Conservation (phyloP, 1,140 invertebrate species). For the Pomacea maculata region DNA sequence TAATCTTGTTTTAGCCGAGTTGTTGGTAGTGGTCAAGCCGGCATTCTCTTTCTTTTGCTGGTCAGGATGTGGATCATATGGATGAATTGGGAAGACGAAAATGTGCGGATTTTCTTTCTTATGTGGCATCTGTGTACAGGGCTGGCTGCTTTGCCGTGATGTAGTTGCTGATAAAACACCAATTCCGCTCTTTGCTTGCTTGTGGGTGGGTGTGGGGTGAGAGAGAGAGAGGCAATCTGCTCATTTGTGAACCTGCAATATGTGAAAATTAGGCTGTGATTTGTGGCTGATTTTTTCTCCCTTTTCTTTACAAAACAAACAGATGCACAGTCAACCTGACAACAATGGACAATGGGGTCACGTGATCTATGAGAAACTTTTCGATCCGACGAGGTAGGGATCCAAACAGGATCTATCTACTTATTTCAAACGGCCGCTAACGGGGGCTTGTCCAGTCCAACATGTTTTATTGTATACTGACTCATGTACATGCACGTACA, state of each 20-base stretch:
- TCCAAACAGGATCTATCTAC: neutral
- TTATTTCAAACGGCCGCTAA: neutral
- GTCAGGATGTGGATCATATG: neutral
- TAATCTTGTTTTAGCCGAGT: neutral
- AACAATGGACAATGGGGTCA: constrained; percentile 3
- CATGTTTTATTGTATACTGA: neutral
- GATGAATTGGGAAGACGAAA: no score
- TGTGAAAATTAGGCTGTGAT: neutral
- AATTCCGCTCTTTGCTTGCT: no score
- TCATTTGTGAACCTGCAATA: neutral
- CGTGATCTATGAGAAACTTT: constrained; percentile 2
- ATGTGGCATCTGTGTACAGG: no score
- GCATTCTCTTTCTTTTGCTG: neutral
- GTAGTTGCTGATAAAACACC: no score
- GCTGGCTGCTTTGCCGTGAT: no score
- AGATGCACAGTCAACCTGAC: neutral
- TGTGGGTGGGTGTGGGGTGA: neutral
- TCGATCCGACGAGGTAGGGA: constrained; percentile 3
- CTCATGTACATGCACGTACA: neutral
- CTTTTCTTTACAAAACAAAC: neutral
- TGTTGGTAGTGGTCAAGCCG: neutral
- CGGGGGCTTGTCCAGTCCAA: neutral
- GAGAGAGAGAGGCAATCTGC: neutral
- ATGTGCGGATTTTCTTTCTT: neutral
- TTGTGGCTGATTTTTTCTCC: neutral